Percentiles rank a stretch among this genome's conserved stretches.
These are phyloP conservation scores for Drosophila novamexicana DNA, from an alignment of 1,140 invertebrate species.

Conservation along the genomic window DNA sequence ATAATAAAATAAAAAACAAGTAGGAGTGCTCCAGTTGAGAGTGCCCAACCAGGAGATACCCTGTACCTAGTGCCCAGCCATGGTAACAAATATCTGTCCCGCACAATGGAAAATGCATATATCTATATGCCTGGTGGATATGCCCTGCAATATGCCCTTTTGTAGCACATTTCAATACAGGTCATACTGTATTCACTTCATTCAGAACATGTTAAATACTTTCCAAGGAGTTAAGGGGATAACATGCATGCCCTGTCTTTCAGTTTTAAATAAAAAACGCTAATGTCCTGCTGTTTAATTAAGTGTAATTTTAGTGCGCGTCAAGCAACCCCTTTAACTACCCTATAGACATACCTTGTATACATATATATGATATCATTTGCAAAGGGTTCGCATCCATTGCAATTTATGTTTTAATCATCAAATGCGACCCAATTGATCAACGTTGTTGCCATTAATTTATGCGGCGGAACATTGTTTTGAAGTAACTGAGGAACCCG, in stretches of 20 bases:
- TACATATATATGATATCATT: constrained; percentile 11
- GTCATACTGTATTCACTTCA: neutral
- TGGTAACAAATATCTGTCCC: too few species aligned
- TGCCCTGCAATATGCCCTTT: neutral
- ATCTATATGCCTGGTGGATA: too few species aligned
- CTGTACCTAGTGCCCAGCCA: neutral
- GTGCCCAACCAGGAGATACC: neutral
- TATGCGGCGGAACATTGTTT: constrained; percentile 77
- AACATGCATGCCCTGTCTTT: constrained; percentile 14
- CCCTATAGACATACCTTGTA: constrained; percentile 6
- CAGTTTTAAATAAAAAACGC: constrained; percentile 53
- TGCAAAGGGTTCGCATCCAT: constrained; percentile 46
- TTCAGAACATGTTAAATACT: constrained; percentile 2
- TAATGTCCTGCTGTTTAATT: constrained; percentile 74
- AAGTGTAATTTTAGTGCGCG: constrained; percentile 74
- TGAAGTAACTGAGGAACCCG: constrained; percentile 47
- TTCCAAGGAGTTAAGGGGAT: constrained; percentile 5
- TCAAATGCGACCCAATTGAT: constrained; percentile 78
- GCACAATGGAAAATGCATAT: too few species aligned
- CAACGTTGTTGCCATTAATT: constrained; percentile 66
- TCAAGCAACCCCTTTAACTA: constrained; percentile 43
- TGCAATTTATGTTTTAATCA: constrained; percentile 82
- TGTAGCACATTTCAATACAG: neutral
- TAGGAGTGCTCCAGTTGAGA: neutral
- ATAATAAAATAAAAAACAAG: neutral